These are phyloP conservation scores for Neotoma lepida DNA, from an alignment of 2,113 vertebrate species.

Conservation along the genomic window DNA sequence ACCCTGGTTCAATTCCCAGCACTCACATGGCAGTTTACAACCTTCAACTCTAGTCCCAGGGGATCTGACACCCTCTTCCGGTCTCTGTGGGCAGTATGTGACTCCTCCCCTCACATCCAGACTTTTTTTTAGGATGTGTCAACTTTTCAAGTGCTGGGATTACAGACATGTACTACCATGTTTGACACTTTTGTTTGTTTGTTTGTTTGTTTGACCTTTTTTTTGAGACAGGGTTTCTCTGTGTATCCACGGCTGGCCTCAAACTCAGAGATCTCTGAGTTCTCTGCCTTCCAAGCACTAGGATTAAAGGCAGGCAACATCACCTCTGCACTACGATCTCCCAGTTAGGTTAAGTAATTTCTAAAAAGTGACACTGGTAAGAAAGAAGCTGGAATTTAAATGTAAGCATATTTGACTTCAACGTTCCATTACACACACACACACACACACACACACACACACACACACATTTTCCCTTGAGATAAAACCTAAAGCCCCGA, in stretches of 20 bases:
- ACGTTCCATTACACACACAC: background rate
- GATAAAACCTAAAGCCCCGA: background rate
- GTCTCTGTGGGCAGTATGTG: background rate
- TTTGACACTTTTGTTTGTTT: background rate
- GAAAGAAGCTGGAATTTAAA: slow-evolving; percentile 10
- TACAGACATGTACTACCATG: background rate
- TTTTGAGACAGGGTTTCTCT: background rate
- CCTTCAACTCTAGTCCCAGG: background rate
- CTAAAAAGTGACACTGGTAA: background rate
- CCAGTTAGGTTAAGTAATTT: background rate
- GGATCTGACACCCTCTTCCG: background rate
- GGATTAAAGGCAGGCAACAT: background rate
- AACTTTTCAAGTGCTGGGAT: background rate
- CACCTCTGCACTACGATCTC: background rate
- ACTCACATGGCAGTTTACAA: background rate
- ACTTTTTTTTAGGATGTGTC: background rate
- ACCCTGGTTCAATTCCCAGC: background rate
- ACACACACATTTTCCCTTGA: background rate
- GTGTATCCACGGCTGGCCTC: background rate
- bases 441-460: background rate
- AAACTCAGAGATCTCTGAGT: background rate
- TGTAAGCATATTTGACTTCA: background rate
- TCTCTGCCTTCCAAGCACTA: background rate
- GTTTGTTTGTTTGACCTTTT: background rate
- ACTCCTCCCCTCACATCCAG: background rate